phyloP scores from a whole-genome alignment of 2,113 vertebrate genomes.

The Sitta europaea region DNA sequence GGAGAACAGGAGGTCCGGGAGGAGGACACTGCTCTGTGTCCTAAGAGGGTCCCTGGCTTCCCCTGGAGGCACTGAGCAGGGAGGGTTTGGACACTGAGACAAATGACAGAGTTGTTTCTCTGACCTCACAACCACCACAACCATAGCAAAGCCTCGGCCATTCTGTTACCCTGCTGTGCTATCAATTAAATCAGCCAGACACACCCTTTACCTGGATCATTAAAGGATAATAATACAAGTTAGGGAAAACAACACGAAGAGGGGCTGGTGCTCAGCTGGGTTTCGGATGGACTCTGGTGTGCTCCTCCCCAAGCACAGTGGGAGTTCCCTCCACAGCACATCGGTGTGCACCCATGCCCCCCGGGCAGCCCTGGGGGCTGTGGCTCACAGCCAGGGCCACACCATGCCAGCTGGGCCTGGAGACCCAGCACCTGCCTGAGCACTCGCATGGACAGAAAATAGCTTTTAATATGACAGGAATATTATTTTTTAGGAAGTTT shows the following conservation, averaged over 20 bases:
- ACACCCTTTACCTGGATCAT: not conserved
- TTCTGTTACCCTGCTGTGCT: not conserved
- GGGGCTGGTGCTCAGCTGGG: not conserved
- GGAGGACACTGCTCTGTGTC: not conserved
- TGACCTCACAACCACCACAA: not conserved
- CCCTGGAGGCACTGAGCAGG: not conserved
- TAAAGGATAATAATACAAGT: not conserved
- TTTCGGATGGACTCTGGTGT: accelerated
- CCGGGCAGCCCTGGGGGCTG: not conserved
- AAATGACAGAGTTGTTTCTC: not conserved
- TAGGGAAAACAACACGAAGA: not conserved
- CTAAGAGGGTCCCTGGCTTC: not conserved
- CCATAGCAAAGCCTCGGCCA: not conserved
- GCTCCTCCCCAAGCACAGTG: accelerated
- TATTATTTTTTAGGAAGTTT: not conserved
- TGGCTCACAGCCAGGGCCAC: not conserved
- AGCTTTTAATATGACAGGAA: not conserved
- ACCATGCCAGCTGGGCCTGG: not conserved
- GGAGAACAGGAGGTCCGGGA: accelerated
- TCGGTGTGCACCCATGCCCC: accelerated
- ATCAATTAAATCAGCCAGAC: not conserved
- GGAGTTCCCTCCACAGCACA: not conserved
- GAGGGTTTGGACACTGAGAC: not conserved
- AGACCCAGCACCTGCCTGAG: not conserved
- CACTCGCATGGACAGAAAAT: not conserved